phyloP scores from a whole-genome alignment of 2,797 vertebrate genomes.

The Antennarius maculatus region DNA sequence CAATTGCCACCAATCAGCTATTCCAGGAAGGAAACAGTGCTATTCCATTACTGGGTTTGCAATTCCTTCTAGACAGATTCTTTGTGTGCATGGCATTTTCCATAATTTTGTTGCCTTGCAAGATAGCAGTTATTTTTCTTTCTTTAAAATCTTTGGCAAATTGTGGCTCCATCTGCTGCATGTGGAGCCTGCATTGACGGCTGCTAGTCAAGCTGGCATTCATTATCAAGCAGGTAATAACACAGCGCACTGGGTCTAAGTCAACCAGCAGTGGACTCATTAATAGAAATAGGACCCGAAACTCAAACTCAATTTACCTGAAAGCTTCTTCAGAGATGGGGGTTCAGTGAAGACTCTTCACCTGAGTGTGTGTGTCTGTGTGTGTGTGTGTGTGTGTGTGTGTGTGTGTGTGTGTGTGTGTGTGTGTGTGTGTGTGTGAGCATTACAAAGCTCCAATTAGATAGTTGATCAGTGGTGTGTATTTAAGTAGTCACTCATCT shows the following conservation, averaged over 20 bases:
- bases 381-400: too few relatives aligned
- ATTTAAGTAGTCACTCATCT: slow-evolving; percentile 70
- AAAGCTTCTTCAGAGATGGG: slow-evolving; percentile 75
- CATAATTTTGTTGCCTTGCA: slow-evolving; percentile 36
- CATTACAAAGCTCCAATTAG: slow-evolving; percentile 76
- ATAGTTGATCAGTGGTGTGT: slow-evolving; percentile 69
- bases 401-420: too few relatives aligned
- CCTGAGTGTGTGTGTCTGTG: slow-evolving; percentile 17
- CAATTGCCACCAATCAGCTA: slow-evolving; percentile 30
- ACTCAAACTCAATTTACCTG: slow-evolving; percentile 81
- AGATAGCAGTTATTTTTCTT: slow-evolving; percentile 49
- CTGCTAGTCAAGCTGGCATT: slow-evolving; percentile 71
- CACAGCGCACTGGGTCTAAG: slow-evolving; percentile 72
- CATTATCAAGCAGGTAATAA: slow-evolving; percentile 78
- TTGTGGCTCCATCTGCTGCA: slow-evolving; percentile 45
- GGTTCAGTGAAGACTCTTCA: slow-evolving; percentile 57
- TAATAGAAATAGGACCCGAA: slow-evolving; percentile 80
- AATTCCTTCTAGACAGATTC: slow-evolving; percentile 32
- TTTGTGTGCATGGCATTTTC: slow-evolving; percentile 21
- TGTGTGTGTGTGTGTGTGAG: slow-evolving; percentile 43
- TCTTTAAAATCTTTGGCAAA: slow-evolving; percentile 50
- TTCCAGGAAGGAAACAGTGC: slow-evolving; percentile 44
- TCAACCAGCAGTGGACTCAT: slow-evolving; percentile 70
- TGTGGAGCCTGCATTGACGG: slow-evolving; percentile 54
- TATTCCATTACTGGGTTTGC: slow-evolving; percentile 29